Conservation (phyloP, 2,113 vertebrate species). For the Varanus salvator region DNA sequence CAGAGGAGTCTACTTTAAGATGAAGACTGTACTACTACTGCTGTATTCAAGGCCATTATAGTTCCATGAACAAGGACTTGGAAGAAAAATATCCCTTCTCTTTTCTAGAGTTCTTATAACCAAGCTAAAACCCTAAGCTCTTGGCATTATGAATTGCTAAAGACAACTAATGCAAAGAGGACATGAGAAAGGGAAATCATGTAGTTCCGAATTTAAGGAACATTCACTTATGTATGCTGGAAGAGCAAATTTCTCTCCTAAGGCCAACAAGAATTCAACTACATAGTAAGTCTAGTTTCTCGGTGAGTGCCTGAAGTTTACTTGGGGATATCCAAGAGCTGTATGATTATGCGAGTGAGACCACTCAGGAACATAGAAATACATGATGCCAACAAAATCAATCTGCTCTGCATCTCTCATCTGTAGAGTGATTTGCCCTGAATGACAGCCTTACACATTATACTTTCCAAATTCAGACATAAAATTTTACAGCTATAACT, state of each 20-base stretch:
- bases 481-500: not conserved
- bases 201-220: not conserved
- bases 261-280: not conserved
- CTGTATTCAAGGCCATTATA: not conserved
- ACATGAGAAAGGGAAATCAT: not conserved
- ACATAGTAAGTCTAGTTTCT: not conserved
- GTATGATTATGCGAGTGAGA: not conserved
- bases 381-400: not conserved
- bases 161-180: not conserved
- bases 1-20: not conserved
- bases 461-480: not conserved
- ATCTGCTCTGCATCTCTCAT: not conserved
- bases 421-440: not conserved
- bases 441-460: not conserved
- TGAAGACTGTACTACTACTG: not conserved
- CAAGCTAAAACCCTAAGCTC: not conserved
- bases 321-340: not conserved
- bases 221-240: not conserved
- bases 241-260: not conserved
- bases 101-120: not conserved
- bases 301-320: no score
- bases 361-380: not conserved
- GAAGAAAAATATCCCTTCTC: not conserved
- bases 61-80: not conserved
- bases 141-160: not conserved